Percentiles rank a stretch among this genome's conserved stretches.
phyloP scores from a whole-genome alignment of 2,113 vertebrate genomes.

The Tragulus kanchil region DNA sequence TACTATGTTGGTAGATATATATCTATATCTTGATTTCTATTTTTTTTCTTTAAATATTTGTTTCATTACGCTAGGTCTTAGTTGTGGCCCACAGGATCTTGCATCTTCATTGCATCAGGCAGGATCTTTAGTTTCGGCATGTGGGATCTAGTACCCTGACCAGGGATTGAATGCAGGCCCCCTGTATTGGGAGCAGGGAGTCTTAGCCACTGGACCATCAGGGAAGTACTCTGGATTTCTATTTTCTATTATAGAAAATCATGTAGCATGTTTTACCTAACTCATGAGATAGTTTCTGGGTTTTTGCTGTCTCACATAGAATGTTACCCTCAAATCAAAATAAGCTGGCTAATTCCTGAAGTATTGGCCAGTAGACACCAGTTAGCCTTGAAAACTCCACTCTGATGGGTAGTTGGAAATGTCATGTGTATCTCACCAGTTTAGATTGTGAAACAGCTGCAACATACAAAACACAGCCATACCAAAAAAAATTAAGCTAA shows the following conservation, averaged over 20 bases:
- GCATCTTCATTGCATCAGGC: no score
- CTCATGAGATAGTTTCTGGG: background rate
- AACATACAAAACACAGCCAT: background rate
- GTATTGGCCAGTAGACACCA: background rate
- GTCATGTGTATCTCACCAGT: background rate
- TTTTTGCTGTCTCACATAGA: background rate
- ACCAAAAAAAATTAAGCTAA: background rate
- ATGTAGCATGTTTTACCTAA: background rate
- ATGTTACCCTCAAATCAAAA: background rate
- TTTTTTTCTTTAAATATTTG: no score
- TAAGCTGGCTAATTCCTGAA: background rate
- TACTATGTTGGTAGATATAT: no score
- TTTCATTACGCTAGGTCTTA: no score
- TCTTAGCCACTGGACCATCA: no score
- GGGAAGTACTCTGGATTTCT: background rate
- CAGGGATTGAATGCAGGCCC: no score
- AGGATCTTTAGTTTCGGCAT: no score
- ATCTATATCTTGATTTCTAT: background rate
- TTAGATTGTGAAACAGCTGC: background rate
- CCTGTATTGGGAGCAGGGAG: no score
- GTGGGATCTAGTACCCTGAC: no score
- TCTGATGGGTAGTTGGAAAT: background rate
- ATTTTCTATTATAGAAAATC: no score
- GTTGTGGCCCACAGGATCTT: no score
- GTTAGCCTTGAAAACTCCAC: background rate